A percentile compares a stretch with the other conserved stretches of the same genome.
phyloP scores from a whole-genome alignment of 2,113 vertebrate genomes.

The Cephalophus harveyi region DNA sequence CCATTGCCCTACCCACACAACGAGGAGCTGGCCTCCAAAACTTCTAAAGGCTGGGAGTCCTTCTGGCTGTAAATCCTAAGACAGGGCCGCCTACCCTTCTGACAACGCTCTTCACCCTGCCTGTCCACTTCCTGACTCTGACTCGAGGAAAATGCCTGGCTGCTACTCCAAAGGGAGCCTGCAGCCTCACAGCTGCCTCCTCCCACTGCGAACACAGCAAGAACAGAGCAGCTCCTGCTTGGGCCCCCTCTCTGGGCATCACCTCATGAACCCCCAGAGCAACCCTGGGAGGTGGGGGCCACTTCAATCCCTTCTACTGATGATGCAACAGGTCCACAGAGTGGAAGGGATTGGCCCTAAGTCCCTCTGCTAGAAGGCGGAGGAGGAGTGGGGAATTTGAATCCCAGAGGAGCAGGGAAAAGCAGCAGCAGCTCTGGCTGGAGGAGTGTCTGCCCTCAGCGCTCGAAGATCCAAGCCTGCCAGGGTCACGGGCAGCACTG shows the following conservation, averaged over 20 bases:
- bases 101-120: not conserved
- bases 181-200: not conserved
- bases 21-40: not conserved
- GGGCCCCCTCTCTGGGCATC: not conserved
- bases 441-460: not conserved
- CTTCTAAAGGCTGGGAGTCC: not conserved
- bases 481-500: not conserved
- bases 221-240: not conserved
- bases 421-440: not conserved
- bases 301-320: not conserved
- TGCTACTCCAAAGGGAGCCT: not conserved
- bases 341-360: not conserved
- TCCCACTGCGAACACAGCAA: not conserved
- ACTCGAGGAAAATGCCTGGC: not conserved
- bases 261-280: rapidly evolving
- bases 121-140: not conserved
- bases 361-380: not conserved
- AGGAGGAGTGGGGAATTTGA: not conserved
- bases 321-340: not conserved
- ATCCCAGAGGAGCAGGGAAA: not conserved
- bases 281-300: not conserved
- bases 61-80: not conserved
- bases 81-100: not conserved
- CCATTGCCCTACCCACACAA: not conserved
- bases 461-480: not conserved